Evolutionary conservation across 2,113 vertebrate species (phyloP).

Genomic region (Octodon degus): DNA sequence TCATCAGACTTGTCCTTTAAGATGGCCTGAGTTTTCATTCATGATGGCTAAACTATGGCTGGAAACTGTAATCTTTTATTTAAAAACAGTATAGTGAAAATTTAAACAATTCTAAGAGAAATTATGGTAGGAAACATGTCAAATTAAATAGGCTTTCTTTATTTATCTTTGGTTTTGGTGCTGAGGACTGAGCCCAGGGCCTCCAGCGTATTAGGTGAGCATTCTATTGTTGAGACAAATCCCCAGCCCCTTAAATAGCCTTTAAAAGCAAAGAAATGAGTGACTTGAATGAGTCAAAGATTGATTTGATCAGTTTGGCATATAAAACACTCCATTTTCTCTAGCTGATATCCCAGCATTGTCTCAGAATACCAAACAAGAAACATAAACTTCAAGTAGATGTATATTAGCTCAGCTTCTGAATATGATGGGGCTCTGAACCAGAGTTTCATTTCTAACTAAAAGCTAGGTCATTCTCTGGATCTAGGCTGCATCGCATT

Average conservation of each 20-base stretch:
- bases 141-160: background rate
- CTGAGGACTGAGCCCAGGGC: too few relatives aligned
- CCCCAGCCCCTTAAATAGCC: background rate
- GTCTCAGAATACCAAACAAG: background rate
- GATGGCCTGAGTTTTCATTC: conserved; percentile 5
- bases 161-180: too few relatives aligned
- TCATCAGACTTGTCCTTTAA: background rate
- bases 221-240: too few relatives aligned
- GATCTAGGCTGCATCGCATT: background rate
- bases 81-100: conserved; percentile 36
- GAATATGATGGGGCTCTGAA: background rate
- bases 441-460: background rate
- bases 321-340: background rate
- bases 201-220: too few relatives aligned
- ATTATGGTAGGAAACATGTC: conserved; percentile 27
- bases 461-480: conserved; percentile 27
- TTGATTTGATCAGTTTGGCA: conserved; percentile 9
- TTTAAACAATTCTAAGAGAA: conserved; percentile 40
- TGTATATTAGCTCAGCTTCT: background rate
- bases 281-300: background rate
- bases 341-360: background rate
- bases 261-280: conserved; percentile 32
- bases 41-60: background rate
- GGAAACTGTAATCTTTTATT: conserved; percentile 14
- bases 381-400: conserved; percentile 11